These are phyloP conservation scores for Stenodera caucasica DNA, from an alignment of 2,888 invertebrate genomes.

Conservation along the genomic window DNA sequence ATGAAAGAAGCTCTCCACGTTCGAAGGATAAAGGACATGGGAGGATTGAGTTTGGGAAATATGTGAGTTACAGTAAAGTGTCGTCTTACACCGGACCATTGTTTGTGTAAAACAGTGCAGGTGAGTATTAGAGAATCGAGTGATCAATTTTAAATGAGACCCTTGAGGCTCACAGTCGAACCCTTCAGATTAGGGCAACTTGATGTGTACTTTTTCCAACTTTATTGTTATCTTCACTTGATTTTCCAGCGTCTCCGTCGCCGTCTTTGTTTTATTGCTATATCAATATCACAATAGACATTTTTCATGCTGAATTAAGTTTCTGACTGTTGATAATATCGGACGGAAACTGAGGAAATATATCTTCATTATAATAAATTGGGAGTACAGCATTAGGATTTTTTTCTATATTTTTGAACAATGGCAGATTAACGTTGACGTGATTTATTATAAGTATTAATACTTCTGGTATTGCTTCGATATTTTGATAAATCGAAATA, in stretches of 20 bases:
- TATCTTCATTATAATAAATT: not conserved
- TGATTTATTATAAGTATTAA: no score
- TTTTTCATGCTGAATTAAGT: not conserved
- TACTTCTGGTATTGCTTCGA: no score
- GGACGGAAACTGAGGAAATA: not conserved
- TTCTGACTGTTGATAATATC: not conserved
- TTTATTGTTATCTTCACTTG: not conserved
- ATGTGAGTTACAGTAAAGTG: not conserved
- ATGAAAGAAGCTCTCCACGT: no score
- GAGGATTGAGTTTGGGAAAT: no score
- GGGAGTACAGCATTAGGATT: not conserved
- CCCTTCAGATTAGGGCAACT: not conserved
- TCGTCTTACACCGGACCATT: not conserved
- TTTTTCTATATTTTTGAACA: not conserved
- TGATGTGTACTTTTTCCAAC: not conserved
- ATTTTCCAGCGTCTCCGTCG: not conserved
- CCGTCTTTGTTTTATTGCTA: not conserved
- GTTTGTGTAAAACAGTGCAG: not conserved
- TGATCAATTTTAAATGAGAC: constrained; percentile 10
- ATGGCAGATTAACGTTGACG: no score
- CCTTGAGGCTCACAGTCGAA: not conserved
- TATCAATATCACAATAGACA: not conserved
- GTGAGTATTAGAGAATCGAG: not conserved
- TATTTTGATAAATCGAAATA: no score
- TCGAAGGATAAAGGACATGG: no score